Percentiles rank a stretch among this genome's conserved stretches.
phyloP scores from a whole-genome alignment of 2,797 vertebrate genomes.

The Phalloptychus januarius region DNA sequence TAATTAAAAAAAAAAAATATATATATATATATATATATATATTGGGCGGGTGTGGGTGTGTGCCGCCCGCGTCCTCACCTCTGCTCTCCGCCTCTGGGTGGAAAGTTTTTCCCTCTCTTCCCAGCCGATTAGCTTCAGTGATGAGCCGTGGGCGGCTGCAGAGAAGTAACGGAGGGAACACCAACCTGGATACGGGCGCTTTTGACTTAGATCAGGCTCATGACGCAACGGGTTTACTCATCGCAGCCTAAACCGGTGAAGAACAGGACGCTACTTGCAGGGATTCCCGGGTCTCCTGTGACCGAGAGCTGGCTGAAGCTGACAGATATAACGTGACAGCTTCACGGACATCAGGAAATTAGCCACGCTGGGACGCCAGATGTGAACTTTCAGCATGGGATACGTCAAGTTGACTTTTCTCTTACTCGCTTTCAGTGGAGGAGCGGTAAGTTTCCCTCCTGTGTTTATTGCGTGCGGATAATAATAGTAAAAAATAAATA shows the following conservation, averaged over 20 bases:
- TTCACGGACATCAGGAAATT: constrained; percentile 22
- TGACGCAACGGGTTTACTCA: constrained; percentile 77
- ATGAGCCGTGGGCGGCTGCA: constrained; percentile 41
- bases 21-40: no score
- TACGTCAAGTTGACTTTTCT: constrained; percentile 46
- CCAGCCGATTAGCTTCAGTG: neutral
- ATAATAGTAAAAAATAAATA: neutral
- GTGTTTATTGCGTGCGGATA: neutral
- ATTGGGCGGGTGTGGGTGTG: no score
- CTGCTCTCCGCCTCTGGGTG: neutral
- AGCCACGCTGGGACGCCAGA: constrained; percentile 9
- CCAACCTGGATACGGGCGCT: constrained; percentile 43
- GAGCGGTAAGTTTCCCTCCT: constrained; percentile 65
- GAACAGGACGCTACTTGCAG: constrained; percentile 70
- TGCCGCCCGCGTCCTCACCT: neutral
- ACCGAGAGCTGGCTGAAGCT: constrained; percentile 43
- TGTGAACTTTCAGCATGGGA: constrained; percentile 48
- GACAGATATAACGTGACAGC: constrained; percentile 67
- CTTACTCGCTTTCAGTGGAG: constrained; percentile 44
- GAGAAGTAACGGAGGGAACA: constrained; percentile 31
- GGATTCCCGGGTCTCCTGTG: constrained; percentile 64
- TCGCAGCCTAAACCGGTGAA: constrained; percentile 34
- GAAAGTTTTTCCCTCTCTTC: constrained; percentile 21
- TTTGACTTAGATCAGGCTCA: constrained; percentile 49
- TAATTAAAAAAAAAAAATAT: no score